Conservation (phyloP, 2,888 invertebrate genomes). For the Chaitophorus viminalis region DNA sequence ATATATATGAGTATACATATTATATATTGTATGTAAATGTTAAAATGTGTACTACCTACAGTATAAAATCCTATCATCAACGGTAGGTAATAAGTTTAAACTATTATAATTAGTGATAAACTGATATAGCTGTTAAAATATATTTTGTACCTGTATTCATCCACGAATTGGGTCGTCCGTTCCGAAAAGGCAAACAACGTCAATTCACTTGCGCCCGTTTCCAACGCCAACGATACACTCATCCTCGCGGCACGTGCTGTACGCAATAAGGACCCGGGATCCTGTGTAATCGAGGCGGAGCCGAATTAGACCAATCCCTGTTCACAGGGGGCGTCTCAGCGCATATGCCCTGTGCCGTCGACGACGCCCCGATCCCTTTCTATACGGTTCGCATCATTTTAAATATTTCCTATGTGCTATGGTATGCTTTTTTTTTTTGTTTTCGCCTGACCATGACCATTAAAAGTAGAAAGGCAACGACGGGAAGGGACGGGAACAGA, state of each 20-base stretch:
- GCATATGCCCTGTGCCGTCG: constrained; percentile 57
- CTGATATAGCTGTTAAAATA: neutral
- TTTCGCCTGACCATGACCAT: constrained; percentile 39
- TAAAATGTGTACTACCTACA: neutral
- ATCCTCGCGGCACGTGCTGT: constrained; percentile 46
- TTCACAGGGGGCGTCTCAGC: constrained; percentile 33
- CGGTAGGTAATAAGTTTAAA: too few relatives aligned
- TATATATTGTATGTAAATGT: neutral
- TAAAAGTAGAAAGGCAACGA: neutral
- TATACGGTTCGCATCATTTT: constrained; percentile 28
- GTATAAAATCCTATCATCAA: neutral
- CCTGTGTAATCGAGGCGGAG: constrained; percentile 40
- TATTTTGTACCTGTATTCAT: constrained; percentile 56
- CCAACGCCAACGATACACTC: constrained; percentile 57
- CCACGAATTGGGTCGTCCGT: constrained; percentile 42
- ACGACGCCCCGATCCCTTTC: constrained; percentile 54
- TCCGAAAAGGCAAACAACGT: constrained; percentile 19
- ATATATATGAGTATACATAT: too few relatives aligned
- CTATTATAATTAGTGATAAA: too few relatives aligned
- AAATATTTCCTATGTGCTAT: constrained; percentile 29
- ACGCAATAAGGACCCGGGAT: constrained; percentile 15
- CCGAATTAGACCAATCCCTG: constrained; percentile 26
- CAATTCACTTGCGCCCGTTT: constrained; percentile 44
- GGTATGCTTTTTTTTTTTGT: neutral
- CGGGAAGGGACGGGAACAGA: neutral